Base-by-base conservation (phyloP, 2,113 vertebrate species). In the Forbesichthys agassizii region DNA sequence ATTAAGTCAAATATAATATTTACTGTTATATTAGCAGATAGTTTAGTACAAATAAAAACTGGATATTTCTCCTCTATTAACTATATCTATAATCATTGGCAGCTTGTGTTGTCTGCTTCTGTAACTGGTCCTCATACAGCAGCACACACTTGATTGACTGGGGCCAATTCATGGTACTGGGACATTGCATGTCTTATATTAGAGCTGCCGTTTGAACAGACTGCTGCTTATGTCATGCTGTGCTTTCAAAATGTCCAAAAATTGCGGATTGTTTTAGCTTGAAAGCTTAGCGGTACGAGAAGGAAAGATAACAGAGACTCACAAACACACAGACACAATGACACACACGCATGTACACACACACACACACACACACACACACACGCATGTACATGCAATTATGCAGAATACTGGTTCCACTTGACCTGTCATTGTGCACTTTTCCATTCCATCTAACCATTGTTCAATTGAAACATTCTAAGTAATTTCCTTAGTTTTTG, bases 381-480 rank as follows among this genome's bases (percentile, higher is more conserved):
- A 67, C n/a, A 53, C 11, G 68, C 54, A 56, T 16, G 20, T 16
- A 27, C 54, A 56, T 16, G 11, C 54, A 20, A 18, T 68, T 55
- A 62, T 13, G 64, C 16, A 58, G 14, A 58, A 20, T 7, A 47
- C n/a, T 69, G 67, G 58, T 67, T 81, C 80, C 48, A 70, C 75
- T 86, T 82, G 64, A 88, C 77, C 74, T 78, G 47, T 9, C 66
- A 67, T 69, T 62, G 66, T 79, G 69, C 55, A 58, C 57, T 75
- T 77, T 79, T 73, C 49, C 58, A 56, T 56, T 58, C 70, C 79
- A 52, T 77, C 58, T 69, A 80, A 78, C 10, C 7, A 73, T 75
- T 71, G 72, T 74, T 79, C 75, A 70, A 68, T 63, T 68, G 61
- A 86, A 78, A 36, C 57, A 64, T 66, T 68, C 74, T 65, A 71